Evolutionary conservation across 2,113 vertebrate species (phyloP).

Genomic region (Calidris pygmaea): DNA sequence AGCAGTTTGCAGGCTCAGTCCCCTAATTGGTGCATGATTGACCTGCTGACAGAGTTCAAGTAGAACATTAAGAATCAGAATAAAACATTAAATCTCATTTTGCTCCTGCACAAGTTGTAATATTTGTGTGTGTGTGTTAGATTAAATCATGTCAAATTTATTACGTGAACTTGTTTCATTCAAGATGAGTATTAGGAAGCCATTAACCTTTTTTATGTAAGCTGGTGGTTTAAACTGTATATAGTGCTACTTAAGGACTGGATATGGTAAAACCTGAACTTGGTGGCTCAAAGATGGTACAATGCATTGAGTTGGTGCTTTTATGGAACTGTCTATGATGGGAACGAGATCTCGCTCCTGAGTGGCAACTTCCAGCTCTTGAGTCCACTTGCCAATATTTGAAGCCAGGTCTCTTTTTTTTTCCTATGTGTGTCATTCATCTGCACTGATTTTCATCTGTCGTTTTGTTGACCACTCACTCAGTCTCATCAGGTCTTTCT

Average conservation of each 20-base stretch:
- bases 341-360: neutral
- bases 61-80: neutral
- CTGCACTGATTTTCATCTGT: neutral
- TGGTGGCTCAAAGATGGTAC: neutral
- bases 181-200: neutral
- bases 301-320: neutral
- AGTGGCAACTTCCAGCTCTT: neutral
- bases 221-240: neutral
- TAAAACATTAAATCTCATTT: neutral
- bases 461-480: neutral
- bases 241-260: neutral
- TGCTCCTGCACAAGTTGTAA: neutral
- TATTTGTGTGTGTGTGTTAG: neutral
- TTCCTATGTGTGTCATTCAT: neutral
- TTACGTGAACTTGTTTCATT: neutral
- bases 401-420: neutral
- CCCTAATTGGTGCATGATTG: neutral
- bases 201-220: neutral
- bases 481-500: neutral
- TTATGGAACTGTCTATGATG: neutral
- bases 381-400: neutral
- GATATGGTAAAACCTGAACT: neutral
- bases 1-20: neutral
- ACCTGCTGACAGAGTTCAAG: neutral
- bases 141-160: neutral